phyloP scores from a whole-genome alignment of 2,113 vertebrate species.

The Epinephelus lanceolatus region DNA sequence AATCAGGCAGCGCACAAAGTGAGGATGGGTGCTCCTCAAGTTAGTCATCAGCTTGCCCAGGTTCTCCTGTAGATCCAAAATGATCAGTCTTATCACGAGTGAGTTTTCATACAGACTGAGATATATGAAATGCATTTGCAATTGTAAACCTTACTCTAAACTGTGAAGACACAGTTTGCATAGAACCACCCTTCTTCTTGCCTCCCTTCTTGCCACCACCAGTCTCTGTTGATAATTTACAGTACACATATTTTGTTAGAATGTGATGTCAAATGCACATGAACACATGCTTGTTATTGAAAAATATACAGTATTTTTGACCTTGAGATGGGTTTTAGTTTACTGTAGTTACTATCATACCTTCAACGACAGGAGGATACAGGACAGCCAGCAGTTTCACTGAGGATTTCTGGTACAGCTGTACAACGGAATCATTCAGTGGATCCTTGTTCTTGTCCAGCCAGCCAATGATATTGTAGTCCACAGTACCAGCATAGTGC shows the following conservation, averaged over 20 bases:
- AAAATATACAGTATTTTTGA: no score
- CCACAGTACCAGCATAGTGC: slow-evolving; percentile 90
- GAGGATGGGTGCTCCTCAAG: slow-evolving; percentile 76
- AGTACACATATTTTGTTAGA: background rate
- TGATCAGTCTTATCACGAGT: background rate
- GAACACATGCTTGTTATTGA: background rate
- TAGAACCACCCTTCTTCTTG: slow-evolving; percentile 78
- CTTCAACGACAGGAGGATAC: slow-evolving; percentile 67
- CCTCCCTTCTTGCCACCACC: slow-evolving; percentile 62
- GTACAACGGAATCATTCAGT: slow-evolving; percentile 78
- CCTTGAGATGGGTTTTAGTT: no score
- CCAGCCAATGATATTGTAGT: slow-evolving; percentile 86
- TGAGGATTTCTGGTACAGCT: slow-evolving; percentile 78
- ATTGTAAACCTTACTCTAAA: slow-evolving; percentile 62
- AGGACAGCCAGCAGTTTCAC: slow-evolving; percentile 69
- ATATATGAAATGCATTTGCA: background rate
- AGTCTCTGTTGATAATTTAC: background rate
- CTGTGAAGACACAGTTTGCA: slow-evolving; percentile 79
- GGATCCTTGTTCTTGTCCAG: slow-evolving; percentile 79
- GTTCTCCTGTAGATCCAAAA: slow-evolving; percentile 59
- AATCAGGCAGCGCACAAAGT: slow-evolving; percentile 76
- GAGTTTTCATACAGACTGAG: background rate
- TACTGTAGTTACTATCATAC: slow-evolving; percentile 32
- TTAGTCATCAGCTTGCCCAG: slow-evolving; percentile 73
- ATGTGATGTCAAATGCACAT: background rate